Evolutionary conservation across 2,113 vertebrate genomes (phyloP).

Genomic region (Ochotona princeps): DNA sequence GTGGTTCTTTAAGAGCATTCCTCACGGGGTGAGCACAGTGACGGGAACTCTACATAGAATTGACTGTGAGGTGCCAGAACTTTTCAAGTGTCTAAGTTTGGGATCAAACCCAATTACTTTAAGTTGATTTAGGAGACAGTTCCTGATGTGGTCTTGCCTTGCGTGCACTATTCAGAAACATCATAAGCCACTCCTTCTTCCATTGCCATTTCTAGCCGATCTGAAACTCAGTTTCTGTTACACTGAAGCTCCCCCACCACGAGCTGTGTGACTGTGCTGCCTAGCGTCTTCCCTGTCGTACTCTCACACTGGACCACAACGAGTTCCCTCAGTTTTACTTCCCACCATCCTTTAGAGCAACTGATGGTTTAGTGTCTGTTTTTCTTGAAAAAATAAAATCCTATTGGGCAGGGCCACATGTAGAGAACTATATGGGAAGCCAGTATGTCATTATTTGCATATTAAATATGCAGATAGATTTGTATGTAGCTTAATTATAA

Average conservation of each 20-base stretch:
- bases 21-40: not conserved
- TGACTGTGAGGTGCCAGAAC: not conserved
- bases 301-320: not conserved
- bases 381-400: not conserved
- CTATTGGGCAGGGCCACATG: not conserved
- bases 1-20: not conserved
- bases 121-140: not conserved
- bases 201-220: not conserved
- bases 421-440: not conserved
- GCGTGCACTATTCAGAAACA: not conserved
- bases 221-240: not conserved
- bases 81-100: not conserved
- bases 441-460: not conserved
- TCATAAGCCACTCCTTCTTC: not conserved
- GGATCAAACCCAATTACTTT: not conserved
- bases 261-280: not conserved
- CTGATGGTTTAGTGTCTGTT: not conserved
- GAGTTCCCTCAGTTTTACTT: not conserved
- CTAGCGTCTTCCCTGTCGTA: not conserved
- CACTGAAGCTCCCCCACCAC: not conserved
- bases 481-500: constrained; percentile 9
- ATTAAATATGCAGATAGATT: not conserved
- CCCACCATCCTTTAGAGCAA: not conserved
- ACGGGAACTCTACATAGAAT: not conserved
- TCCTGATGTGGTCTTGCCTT: not conserved